These are phyloP conservation scores for Apistogramma diplotaenia DNA, from an alignment of 2,113 vertebrate species.

Conservation along the genomic window DNA sequence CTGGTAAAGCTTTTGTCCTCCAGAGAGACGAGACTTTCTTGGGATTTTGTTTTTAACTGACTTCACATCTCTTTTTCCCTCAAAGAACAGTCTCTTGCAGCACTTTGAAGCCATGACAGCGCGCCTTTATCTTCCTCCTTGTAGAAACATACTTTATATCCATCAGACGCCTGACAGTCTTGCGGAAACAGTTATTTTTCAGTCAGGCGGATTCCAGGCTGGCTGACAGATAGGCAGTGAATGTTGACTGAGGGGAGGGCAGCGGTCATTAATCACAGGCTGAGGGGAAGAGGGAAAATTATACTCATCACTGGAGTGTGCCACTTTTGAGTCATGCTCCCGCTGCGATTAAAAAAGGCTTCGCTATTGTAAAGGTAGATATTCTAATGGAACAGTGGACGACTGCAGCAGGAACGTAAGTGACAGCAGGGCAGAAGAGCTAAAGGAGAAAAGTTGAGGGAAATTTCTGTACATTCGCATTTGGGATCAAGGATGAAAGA, in stretches of 20 bases:
- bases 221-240: constrained; percentile 1
- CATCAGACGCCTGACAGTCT: background rate
- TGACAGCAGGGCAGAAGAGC: background rate
- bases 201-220: background rate
- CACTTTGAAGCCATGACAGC: constrained; percentile 20
- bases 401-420: background rate
- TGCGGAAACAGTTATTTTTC: background rate
- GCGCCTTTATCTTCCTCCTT: constrained; percentile 20
- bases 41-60: constrained; percentile 10
- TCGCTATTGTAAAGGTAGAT: background rate
- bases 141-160: constrained; percentile 9
- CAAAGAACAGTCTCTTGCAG: background rate
- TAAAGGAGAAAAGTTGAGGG: background rate
- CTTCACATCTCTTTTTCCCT: background rate
- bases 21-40: background rate
- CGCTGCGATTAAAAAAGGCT: constrained; percentile 5
- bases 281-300: constrained; percentile 14
- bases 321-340: constrained; percentile 3
- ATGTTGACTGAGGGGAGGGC: constrained; percentile 26
- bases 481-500: background rate
- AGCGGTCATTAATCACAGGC: constrained; percentile 11
- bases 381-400: background rate
- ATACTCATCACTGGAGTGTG: background rate
- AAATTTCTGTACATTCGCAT: background rate
- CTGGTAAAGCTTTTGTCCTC: background rate